Percentiles rank a stretch among this genome's conserved stretches.
phyloP scores from a whole-genome alignment of 2,888 invertebrate genomes.

The Hypomecis atomaria region DNA sequence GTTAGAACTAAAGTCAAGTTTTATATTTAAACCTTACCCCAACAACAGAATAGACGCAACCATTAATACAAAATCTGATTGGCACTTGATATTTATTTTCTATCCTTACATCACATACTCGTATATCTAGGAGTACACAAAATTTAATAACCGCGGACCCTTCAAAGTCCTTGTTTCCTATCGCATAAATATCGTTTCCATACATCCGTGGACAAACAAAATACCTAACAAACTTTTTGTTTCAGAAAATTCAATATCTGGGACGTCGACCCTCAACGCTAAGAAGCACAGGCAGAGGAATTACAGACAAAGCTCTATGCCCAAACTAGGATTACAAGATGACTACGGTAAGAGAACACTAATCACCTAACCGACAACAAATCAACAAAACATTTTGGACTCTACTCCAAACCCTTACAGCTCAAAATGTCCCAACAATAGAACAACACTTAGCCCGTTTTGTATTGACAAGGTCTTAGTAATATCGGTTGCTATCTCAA shows the following conservation, averaged over 20 bases:
- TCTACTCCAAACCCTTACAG: not conserved
- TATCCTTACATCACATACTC: not conserved
- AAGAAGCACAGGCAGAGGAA: constrained; percentile 78
- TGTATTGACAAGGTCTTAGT: constrained; percentile 8
- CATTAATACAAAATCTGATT: not conserved
- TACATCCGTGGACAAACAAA: constrained; percentile 22
- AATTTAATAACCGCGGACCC: constrained; percentile 2
- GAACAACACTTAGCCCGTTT: not conserved
- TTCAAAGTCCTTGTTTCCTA: not conserved
- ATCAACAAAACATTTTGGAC: constrained; percentile 10
- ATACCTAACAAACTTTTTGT: constrained; percentile 45
- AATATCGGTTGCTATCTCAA: constrained; percentile 34
- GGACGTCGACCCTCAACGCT: constrained; percentile 76
- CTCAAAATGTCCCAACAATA: not conserved
- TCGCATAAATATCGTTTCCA: constrained; percentile 5
- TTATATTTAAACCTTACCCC: not conserved
- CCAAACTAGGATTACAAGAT: constrained; percentile 78
- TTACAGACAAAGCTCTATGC: constrained; percentile 81
- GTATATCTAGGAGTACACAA: no score
- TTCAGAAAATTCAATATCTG: constrained; percentile 80
- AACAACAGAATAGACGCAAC: not conserved
- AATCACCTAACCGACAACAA: constrained; percentile 9
- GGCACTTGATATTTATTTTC: not conserved
- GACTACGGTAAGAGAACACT: constrained; percentile 71
- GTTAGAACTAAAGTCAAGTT: no score